Base-by-base conservation (phyloP, 2,888 invertebrate species). In the Drosophila peninsularis region DNA sequence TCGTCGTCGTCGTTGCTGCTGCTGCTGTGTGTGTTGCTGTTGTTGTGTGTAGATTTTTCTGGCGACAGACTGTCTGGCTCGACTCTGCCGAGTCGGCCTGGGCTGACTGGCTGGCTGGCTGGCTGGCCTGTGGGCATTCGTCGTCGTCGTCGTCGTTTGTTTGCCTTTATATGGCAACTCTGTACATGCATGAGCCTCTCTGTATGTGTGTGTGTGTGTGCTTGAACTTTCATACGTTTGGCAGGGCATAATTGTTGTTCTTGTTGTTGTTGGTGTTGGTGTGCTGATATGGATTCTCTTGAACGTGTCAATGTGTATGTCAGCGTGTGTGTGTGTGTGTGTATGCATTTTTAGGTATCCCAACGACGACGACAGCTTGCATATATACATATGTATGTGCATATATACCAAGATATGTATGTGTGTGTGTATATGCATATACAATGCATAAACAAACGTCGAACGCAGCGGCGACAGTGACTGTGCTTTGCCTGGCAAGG, bases 201-300 rank as follows among this genome's bases (percentile, higher is more conserved):
- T 42, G 7, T 14, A 2, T 19, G 1, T 70, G 30, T 30, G 17
- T 7, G n/a, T 60, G 45, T 62, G 37, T 71, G 62, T 72, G 71
- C 62, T 67, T 82, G 79, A 78, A 83, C 74, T 82, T 78, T 79
- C 72, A 72, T 79, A 77, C 75, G 74, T 66, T 78, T 82, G 78
- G 61, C 71, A 74, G 78, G 75, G 83, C 75, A 73, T 73, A 67
- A 68, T 71, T 78, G 60, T 76, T 71, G 52, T 68, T 73, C 64
- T 64, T 80, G 66, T 62, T 80, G 65, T 30, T 30, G 27, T 30
- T 30, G 27, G 24, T 24, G 5, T 64, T 80, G 78, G 62, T 75
- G 68, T 74, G 83, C 84, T 84, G 88, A 88, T 83, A 82, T 84
- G 84, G 87, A 84, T 81, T 86, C 84, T 75, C 82, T 58, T 56